phyloP scores from a whole-genome alignment of 2,797 vertebrate species.

The Scolopax bukidnonensis region DNA sequence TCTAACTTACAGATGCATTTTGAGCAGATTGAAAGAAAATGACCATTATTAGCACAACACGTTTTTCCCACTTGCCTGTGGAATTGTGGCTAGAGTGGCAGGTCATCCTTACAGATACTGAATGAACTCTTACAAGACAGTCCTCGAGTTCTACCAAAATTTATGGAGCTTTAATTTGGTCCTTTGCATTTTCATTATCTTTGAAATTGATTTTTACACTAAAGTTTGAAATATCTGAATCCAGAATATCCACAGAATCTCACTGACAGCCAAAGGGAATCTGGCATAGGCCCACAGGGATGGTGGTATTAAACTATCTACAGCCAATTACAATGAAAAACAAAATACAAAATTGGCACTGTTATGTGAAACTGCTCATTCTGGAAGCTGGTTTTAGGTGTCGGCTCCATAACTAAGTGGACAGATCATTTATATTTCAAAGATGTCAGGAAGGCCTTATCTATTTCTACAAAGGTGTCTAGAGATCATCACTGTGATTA shows the following conservation, averaged over 20 bases:
- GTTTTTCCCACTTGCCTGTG: background rate
- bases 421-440: background rate
- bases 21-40: background rate
- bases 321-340: background rate
- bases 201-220: background rate
- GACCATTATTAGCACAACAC: background rate
- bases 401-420: background rate
- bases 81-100: background rate
- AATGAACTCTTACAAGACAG: background rate
- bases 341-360: background rate
- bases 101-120: background rate
- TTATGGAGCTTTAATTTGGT: background rate
- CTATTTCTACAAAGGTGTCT: background rate
- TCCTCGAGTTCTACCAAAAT: rapidly evolving
- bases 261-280: background rate
- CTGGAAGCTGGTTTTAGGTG: background rate
- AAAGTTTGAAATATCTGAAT: background rate
- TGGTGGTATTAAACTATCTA: background rate
- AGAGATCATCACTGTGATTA: background rate
- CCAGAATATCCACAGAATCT: background rate
- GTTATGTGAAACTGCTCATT: background rate
- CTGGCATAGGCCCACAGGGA: background rate
- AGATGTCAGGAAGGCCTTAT: background rate
- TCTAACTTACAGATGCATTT: background rate
- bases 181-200: background rate